Evolutionary conservation across 2,888 invertebrate species (phyloP), one percentile per base, ranked within the genome.

Genomic region (Chelonus formosanus): DNA sequence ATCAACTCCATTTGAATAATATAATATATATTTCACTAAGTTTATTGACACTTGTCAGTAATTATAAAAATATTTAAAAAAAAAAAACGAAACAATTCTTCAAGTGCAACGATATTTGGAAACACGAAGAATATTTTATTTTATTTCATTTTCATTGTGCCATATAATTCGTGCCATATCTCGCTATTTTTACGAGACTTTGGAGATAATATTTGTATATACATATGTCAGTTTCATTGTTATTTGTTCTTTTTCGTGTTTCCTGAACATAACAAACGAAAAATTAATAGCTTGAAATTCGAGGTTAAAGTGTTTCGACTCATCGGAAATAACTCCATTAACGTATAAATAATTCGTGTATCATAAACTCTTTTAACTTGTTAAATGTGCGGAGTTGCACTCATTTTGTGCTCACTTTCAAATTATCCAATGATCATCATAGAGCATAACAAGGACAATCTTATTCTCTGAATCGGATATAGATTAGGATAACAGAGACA

Each of bases 291-390:
- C 40, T 40, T 3, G 40, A 40, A 40, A 40, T 5, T 40, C 40
- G 5, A 40, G 6, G 40, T 40, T 40, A 5, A 40, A 40, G 40
- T 40, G 40, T 40, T 40, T 40, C 40, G 6, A 5, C n/a, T 57
- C 44, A 47, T 48, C 10, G 7, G 10, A 35, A 10, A 58, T 47
- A 32, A 34, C 47, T 58, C 35, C 45, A 53, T 10, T 61, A 62
- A 47, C 55, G 31, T 40, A 63, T 43, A 69, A 74, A 69, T 72
- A 70, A 76, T 74, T 73, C 76, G 76, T 80, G 80, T 81, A 80
- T 77, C 76, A 81, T 80, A 80, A 79, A 78, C 74, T 75, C 73
- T 78, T 35, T 59, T 78, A 32, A 8, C 52, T 47, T 47, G n/a
- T 47, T 47, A 20, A 47, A 20, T 47, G 52, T 43, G 52, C 55